phyloP scores from a whole-genome alignment of 2,797 vertebrate species.

The Chaetodon trifasciatus region DNA sequence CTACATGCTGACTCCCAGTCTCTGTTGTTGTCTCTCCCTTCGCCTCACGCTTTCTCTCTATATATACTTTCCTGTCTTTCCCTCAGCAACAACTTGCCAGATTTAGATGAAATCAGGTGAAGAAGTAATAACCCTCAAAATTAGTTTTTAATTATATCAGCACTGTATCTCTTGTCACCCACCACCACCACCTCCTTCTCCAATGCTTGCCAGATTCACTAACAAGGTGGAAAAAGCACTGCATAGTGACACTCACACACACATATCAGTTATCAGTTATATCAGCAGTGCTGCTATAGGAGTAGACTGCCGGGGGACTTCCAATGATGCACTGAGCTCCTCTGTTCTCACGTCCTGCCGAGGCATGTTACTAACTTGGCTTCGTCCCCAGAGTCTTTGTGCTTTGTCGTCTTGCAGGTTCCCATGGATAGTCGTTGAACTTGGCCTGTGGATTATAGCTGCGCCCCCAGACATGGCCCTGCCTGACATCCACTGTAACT shows the following conservation, averaged over 20 bases:
- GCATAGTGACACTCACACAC: conserved; percentile 7
- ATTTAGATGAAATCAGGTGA: conserved; percentile 58
- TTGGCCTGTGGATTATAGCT: too few relatives aligned
- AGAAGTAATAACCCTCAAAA: conserved; percentile 61
- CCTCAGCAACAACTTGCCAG: conserved; percentile 46
- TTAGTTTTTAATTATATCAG: conserved; percentile 60
- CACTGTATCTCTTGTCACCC: conserved; percentile 46
- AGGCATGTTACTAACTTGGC: too few relatives aligned
- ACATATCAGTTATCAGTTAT: neutral
- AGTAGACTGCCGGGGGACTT: too few relatives aligned
- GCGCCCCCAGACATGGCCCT: too few relatives aligned
- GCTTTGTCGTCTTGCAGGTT: too few relatives aligned
- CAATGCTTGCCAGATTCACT: conserved; percentile 32
- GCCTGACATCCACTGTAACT: too few relatives aligned
- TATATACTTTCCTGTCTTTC: conserved; percentile 21
- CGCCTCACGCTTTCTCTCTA: neutral
- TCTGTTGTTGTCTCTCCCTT: conserved; percentile 52
- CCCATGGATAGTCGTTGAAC: too few relatives aligned
- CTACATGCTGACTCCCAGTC: conserved; percentile 52
- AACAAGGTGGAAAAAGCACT: conserved; percentile 26
- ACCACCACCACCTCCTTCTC: conserved; percentile 3
- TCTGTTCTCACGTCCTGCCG: too few relatives aligned
- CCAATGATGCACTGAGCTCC: too few relatives aligned
- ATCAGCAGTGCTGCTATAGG: too few relatives aligned
- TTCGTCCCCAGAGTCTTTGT: too few relatives aligned